A percentile compares a stretch with the other conserved stretches of the same genome.
These are phyloP conservation scores for Paramuricea clavata DNA, from an alignment of 92 coral and sea anemone genomes.

Conservation along the genomic window DNA sequence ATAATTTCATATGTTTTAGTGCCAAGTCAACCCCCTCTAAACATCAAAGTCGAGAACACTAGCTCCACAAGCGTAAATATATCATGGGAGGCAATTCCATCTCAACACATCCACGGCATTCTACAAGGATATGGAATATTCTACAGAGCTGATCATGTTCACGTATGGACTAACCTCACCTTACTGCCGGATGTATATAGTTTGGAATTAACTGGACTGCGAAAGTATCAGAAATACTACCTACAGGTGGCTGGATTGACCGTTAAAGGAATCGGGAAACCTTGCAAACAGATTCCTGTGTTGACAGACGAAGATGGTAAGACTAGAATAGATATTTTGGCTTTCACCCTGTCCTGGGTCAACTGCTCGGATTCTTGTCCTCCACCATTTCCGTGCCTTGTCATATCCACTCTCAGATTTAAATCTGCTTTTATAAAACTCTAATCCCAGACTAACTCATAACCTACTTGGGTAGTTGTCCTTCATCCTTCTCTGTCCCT, in stretches of 20 bases:
- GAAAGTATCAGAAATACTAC: constrained; percentile 74
- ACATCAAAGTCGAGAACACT: constrained; percentile 65
- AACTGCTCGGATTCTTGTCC: not conserved
- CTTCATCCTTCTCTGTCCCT: too few species aligned
- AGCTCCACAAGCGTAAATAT: constrained; percentile 80
- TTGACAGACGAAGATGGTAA: constrained; percentile 88
- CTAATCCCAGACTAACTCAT: too few species aligned
- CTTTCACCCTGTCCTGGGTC: not conserved
- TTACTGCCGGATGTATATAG: constrained; percentile 53
- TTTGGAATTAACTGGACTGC: constrained; percentile 46
- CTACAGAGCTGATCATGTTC: constrained; percentile 62
- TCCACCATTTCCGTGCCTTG: not conserved
- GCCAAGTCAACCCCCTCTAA: constrained; percentile 74
- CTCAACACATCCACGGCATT: constrained; percentile 71
- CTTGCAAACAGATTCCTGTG: constrained; percentile 66
- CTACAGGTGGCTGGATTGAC: constrained; percentile 87
- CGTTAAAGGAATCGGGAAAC: constrained; percentile 78
- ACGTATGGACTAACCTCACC: constrained; percentile 57
- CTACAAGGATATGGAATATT: constrained; percentile 75
- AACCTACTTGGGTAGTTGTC: too few species aligned
- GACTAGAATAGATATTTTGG: constrained; percentile 6
- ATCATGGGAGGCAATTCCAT: constrained; percentile 81
- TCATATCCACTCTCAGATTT: not conserved
- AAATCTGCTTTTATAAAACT: too few species aligned
- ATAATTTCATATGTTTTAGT: constrained; percentile 50